Base-by-base conservation (phyloP, 2,888 invertebrate species). In the Crepidodera aurea region DNA sequence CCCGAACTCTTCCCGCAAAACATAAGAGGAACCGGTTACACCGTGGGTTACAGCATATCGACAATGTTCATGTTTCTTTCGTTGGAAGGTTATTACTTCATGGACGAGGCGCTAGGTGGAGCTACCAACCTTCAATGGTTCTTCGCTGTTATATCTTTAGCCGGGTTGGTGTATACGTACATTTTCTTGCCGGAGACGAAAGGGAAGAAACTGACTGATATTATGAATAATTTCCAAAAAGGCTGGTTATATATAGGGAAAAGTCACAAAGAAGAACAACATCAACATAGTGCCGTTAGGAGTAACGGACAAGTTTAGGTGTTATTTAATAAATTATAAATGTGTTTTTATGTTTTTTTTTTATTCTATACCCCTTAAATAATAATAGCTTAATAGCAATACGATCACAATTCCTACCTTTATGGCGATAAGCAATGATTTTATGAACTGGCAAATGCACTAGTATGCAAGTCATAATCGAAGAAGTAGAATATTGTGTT, bases 1-100 rank as follows among this genome's bases (percentile, higher is more conserved):
- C 86, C 87, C 0, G 87, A 87, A 78, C 75, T 87, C 5, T 87
- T 85, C 71, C 87, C 87, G 0, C 79, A 84, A 2, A 85, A 86
- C 65, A 86, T 87, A 39, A 81, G 87, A 32, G 86, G 86, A 2
- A 77, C 86, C 13, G 86, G 85, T 0, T 66, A 63, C 51, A 66
- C 56, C 8, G 25, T 56, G n/a, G 56, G 85, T 6, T 85, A 85
- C 73, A 83, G 84, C 37, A 77, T 84, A 64, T 86, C 85, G 0
- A 85, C 86, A 68, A 68, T 84, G 19, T 74, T 86, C 1, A 86
- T 87, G 86, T 87, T 86, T 71, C 76, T 81, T 0, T 83, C 86
- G 0, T 79, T 87, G 4, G 85, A 86, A 69, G 82, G 81, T 54
- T 87, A 86, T 71, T 72, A 78, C 53, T 69, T 73, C 1, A 65